Conservation (phyloP, 2,888 invertebrate species). For the Cheilosia variabilis region DNA sequence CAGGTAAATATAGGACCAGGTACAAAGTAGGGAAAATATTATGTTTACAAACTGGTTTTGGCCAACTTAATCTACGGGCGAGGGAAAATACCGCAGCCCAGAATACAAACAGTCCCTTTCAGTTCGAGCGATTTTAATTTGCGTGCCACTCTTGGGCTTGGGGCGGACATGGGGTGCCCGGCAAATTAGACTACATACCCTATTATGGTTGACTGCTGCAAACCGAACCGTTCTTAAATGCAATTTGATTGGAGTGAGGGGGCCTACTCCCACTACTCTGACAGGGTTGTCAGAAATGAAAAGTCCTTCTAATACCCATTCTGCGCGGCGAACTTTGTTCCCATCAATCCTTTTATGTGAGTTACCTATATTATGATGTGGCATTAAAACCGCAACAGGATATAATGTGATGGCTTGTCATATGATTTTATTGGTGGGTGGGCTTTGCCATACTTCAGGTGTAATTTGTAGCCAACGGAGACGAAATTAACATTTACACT, state of each 20-base stretch:
- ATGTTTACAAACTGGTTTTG: conserved; percentile 70
- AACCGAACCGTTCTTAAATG: conserved; percentile 67
- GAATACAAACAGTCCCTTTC: conserved; percentile 46
- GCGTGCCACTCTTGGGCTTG: not conserved
- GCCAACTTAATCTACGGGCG: not conserved
- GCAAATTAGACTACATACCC: conserved; percentile 57
- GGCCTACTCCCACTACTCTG: conserved; percentile 10
- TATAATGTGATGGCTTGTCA: conserved; percentile 42
- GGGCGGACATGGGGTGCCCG: not conserved
- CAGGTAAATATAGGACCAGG: conserved; percentile 25
- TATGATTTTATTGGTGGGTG: conserved; percentile 24
- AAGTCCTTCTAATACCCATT: conserved; percentile 1
- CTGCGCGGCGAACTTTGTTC: not conserved
- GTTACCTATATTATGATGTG: conserved; percentile 49
- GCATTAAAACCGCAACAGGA: conserved; percentile 47
- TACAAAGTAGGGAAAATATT: conserved; percentile 62
- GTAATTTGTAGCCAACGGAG: conserved; percentile 30
- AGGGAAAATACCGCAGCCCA: conserved; percentile 27
- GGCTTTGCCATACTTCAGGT: conserved; percentile 17
- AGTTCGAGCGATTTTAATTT: conserved; percentile 32
- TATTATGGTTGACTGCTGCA: conserved; percentile 55
- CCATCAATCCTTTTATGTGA: conserved; percentile 4
- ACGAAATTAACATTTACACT: conserved; percentile 2
- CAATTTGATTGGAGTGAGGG: conserved; percentile 61
- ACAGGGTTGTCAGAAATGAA: conserved; percentile 64